Base-by-base conservation (phyloP, 2,113 vertebrate species). In the Scomber colias region DNA sequence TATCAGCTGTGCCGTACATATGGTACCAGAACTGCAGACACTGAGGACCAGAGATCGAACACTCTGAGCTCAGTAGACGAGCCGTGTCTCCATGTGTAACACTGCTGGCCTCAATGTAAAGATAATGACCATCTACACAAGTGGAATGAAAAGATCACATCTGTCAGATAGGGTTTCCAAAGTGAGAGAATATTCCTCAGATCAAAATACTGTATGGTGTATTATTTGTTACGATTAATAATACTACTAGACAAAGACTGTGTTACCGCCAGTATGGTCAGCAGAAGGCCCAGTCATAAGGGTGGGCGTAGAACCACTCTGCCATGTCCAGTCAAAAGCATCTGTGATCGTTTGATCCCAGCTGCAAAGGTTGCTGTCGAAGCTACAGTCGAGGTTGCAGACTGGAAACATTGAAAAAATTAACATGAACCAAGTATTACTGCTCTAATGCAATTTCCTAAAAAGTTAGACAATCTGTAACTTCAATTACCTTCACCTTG, bases 11-110 rank as follows among this genome's bases (percentile, higher is more conserved):
- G 31, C 96, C 95, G 0, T 96, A 94, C 93, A 97, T 96, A 89
- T 96, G 95, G 71, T 97, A 96, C 96, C 96, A 97, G 90, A 97
- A 97, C 81, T 94, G 93, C 71, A 97, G 93, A 88, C 96, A 97
- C 74, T 95, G 89, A 0, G 81, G 74, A 77, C 95, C 95, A 50
- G 81, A 55, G 2, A 74, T 78, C 10, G 80, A 72, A 76, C 96
- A 96, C 61, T 88, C 83, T 0, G 93, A 81, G 19, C 96, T 96
- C 81, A 94, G 64, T 50, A 97, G 88, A 1, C 90, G 91, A 48
- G 95, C 93, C 0, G 79, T 81, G 77, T 93, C 93, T 30, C 95
- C 95, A 0, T 73, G 8, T 0, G 64, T 0, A 0, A 44, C 71
- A 2, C 68, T 48, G 30, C 14, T 87, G 2, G 90, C 95, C 63